These are phyloP conservation scores for Clamator glandarius DNA, from an alignment of 2,797 vertebrate genomes.

Conservation along the genomic window DNA sequence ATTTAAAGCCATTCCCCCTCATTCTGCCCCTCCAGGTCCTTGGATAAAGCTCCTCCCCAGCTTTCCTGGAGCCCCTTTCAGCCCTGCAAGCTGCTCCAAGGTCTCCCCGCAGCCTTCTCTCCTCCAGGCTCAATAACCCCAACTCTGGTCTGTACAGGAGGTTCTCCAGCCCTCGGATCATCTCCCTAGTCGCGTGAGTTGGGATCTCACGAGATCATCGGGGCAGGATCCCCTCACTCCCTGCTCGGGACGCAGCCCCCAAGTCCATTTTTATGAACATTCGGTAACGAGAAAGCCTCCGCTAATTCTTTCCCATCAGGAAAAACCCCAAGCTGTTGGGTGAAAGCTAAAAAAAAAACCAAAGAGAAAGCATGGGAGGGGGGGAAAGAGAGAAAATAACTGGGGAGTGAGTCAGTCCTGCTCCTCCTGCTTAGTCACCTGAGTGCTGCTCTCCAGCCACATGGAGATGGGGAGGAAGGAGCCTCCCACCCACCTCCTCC, in stretches of 20 bases:
- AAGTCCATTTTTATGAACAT: conserved; percentile 34
- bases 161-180: too few relatives aligned
- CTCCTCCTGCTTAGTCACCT: conserved; percentile 79
- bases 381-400: conserved; percentile 53
- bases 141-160: too few relatives aligned
- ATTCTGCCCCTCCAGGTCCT: too few relatives aligned
- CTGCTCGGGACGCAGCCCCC: neutral
- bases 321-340: conserved; percentile 31
- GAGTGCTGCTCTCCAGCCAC: conserved; percentile 56
- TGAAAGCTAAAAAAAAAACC: conserved; percentile 63
- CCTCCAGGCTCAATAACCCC: too few relatives aligned
- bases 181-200: too few relatives aligned
- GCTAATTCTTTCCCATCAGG: conserved; percentile 7
- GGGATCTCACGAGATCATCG: too few relatives aligned
- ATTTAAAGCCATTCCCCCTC: too few relatives aligned
- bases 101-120: too few relatives aligned
- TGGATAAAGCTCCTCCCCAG: too few relatives aligned
- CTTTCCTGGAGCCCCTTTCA: too few relatives aligned
- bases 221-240: too few relatives aligned
- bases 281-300: conserved; percentile 25
- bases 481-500: conserved; percentile 48
- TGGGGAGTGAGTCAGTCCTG: conserved; percentile 71
- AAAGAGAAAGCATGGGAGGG: conserved; percentile 51
- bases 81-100: too few relatives aligned
- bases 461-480: conserved; percentile 26